Percentiles rank a stretch among this genome's conserved stretches.
phyloP scores from a whole-genome alignment of 2,888 invertebrate species.

The Nesidiocoris tenuis region DNA sequence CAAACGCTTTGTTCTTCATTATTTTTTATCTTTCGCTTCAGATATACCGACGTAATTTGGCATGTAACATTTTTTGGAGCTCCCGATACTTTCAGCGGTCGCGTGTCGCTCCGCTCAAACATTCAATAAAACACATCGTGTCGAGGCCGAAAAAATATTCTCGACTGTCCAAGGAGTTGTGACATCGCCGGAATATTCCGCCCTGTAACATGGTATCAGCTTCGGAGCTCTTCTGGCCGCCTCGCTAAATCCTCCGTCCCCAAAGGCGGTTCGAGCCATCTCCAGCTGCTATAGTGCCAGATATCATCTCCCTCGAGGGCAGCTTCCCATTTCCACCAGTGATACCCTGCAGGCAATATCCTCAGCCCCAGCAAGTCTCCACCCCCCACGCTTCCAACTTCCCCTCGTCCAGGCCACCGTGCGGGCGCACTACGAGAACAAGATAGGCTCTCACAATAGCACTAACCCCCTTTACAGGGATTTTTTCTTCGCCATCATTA shows the following conservation, averaged over 20 bases:
- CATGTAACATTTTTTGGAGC: too few species aligned
- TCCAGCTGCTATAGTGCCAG: neutral
- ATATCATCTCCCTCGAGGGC: neutral
- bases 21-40: too few species aligned
- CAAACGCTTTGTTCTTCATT: too few species aligned
- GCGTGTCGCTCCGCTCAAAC: too few species aligned
- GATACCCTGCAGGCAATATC: neutral
- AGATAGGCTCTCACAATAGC: neutral
- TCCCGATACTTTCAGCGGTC: too few species aligned
- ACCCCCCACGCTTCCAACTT: too few species aligned
- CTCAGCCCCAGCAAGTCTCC: too few species aligned
- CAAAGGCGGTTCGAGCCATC: neutral
- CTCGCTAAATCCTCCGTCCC: neutral
- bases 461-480: neutral
- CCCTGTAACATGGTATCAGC: neutral
- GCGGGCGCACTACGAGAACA: neutral
- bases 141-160: too few species aligned
- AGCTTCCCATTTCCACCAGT: neutral
- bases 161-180: neutral
- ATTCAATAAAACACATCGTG: too few species aligned
- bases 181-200: neutral
- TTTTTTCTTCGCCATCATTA: neutral
- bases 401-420: neutral
- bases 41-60: too few species aligned
- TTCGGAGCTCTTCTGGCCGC: neutral